Percentiles rank a stretch among this genome's conserved stretches.
These are phyloP conservation scores for Hylaeus volcanicus DNA, from an alignment of 1,140 invertebrate genomes.

Conservation along the genomic window DNA sequence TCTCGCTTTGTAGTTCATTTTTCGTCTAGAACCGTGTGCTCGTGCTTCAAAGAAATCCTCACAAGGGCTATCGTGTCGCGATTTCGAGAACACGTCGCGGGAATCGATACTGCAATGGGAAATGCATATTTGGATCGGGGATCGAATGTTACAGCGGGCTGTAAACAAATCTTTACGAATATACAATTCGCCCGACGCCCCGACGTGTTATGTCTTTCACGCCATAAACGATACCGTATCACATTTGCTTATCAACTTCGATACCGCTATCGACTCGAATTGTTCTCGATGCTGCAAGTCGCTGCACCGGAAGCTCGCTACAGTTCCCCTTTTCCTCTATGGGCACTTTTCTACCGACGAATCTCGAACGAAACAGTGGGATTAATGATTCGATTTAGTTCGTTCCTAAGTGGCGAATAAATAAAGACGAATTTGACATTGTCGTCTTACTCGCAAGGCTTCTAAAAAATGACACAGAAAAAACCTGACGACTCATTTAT, in stretches of 20 bases:
- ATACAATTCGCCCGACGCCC: slow-evolving; percentile 2
- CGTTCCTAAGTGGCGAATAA: too few relatives aligned
- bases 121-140: slow-evolving; percentile 29
- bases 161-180: slow-evolving; percentile 60
- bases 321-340: slow-evolving; percentile 56
- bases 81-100: not conserved
- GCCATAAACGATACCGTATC: slow-evolving; percentile 74
- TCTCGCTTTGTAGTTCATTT: too few relatives aligned
- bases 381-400: too few relatives aligned
- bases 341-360: slow-evolving; percentile 12
- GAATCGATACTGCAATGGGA: slow-evolving; percentile 6
- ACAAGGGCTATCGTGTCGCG: not conserved
- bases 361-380: not conserved
- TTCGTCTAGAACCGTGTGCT: too few relatives aligned
- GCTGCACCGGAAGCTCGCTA: slow-evolving; percentile 69
- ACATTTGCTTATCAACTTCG: slow-evolving; percentile 74
- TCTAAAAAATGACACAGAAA: too few relatives aligned
- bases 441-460: not conserved
- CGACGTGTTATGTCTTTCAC: slow-evolving; percentile 75
- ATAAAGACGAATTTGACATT: too few relatives aligned
- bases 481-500: not conserved
- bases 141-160: slow-evolving; percentile 53
- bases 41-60: too few relatives aligned
- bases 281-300: slow-evolving; percentile 57
- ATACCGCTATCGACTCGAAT: slow-evolving; percentile 72